These are phyloP conservation scores for Alcedo quadribrachys DNA, from an alignment of 2,797 vertebrate species.

Conservation along the genomic window DNA sequence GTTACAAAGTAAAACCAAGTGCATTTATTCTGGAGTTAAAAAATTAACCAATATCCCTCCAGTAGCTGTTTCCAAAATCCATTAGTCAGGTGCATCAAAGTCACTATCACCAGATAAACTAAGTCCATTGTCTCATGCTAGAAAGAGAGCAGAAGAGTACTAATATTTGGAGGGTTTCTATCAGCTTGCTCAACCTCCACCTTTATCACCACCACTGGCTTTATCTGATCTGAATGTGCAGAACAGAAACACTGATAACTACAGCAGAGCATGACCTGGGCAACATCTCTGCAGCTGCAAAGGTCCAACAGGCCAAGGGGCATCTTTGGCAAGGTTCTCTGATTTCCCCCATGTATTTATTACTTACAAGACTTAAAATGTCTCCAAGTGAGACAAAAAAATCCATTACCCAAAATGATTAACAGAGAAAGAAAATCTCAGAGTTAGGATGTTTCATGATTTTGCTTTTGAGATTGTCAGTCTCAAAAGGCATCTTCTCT, in stretches of 20 bases:
- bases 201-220: constrained; percentile 14
- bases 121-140: neutral
- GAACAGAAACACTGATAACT: neutral
- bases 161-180: neutral
- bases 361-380: neutral
- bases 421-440: neutral
- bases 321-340: neutral
- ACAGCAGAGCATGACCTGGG: neutral
- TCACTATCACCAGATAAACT: neutral
- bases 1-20: neutral
- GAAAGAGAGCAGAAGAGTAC: neutral
- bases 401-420: neutral
- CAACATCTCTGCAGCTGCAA: neutral
- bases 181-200: neutral
- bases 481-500: neutral
- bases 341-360: neutral
- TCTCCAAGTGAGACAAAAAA: too few species aligned
- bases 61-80: neutral
- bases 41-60: neutral
- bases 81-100: neutral
- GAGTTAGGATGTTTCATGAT: neutral
- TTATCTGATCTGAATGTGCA: constrained; percentile 22
- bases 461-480: neutral
- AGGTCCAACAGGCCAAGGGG: neutral
- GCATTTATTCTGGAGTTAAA: neutral